Conservation (phyloP, 2,113 vertebrate genomes). For the Macquaria australasica region DNA sequence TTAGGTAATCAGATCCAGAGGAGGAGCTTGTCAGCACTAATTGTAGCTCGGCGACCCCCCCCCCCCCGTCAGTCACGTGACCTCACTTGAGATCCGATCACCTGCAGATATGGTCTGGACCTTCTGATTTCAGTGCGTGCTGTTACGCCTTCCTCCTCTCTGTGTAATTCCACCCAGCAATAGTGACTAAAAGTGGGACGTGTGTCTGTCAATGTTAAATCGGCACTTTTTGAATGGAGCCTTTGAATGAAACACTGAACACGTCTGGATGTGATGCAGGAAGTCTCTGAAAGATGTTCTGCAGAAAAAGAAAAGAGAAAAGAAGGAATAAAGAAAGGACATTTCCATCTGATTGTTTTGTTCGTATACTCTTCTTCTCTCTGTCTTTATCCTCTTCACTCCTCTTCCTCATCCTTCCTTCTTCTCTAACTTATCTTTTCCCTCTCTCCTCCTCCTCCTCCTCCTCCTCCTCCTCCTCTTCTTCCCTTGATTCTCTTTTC, state of each 20-base stretch:
- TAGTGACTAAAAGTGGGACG: neutral
- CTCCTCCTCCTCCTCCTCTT: neutral
- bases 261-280: neutral
- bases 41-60: no score
- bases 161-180: slow-evolving; percentile 7
- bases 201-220: neutral
- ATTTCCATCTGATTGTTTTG: neutral
- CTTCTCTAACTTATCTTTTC: neutral
- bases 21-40: no score
- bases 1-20: no score
- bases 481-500: no score
- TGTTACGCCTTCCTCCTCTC: neutral
- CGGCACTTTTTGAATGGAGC: slow-evolving; percentile 3
- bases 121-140: no score
- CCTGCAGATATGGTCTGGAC: neutral
- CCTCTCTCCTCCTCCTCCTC: neutral
- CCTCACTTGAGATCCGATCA: neutral
- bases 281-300: neutral
- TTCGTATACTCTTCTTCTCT: neutral
- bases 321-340: neutral
- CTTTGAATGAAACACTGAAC: neutral
- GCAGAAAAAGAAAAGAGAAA: neutral
- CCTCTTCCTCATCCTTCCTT: neutral
- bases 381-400: neutral
- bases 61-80: neutral